Evolutionary conservation across 2,797 vertebrate genomes (phyloP), one percentile per base, ranked within the genome.

Genomic region (Octomys mimax): DNA sequence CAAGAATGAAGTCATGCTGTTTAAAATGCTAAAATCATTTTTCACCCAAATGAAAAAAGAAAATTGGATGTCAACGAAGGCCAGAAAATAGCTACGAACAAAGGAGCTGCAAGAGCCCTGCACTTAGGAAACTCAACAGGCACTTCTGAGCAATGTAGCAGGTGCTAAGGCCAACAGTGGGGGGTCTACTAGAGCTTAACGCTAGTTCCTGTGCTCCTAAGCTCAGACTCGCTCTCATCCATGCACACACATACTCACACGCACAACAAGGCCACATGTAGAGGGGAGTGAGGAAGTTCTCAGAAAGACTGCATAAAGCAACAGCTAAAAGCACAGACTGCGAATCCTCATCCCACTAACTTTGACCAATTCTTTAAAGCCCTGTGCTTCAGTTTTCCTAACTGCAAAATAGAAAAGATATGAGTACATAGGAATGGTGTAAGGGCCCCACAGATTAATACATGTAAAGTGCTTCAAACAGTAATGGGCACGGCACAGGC

Each of bases 1-100:
- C 79, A 95, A 91, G 87, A 91, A 87, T 92, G 91, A 83, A 94
- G 80, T 87, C 64, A 28, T 86, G 87, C 80, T 86, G 19, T 89
- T 96, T 91, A 95, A 97, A 97, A 97, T 95, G 88, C 77, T 59
- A 88, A 86, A 92, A 87, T 95, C 86, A 94, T 95, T 92, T 92
- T 92, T 97, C 83, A 94, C 71, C n/a, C n/a, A 68, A 94, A 96
- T 94, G 90, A 91, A 75, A 92, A 89, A 75, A 95, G 78, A 94
- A 95, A 96, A 95, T 73, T 71, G 71, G 82, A 28, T 77, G 61
- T 39, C 64, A 92, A 62, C 71, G 75, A 97, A 91, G 57, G 75
- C 39, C 42, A 78, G 28, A 54, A 94, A 97, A 59, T 95, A 80
- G 73, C 87, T n/a, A 31, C 64, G 19, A 79, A 87, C 28, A 73